These are phyloP conservation scores for Amphipyra berbera DNA, from an alignment of 2,888 invertebrate species.

Conservation along the genomic window DNA sequence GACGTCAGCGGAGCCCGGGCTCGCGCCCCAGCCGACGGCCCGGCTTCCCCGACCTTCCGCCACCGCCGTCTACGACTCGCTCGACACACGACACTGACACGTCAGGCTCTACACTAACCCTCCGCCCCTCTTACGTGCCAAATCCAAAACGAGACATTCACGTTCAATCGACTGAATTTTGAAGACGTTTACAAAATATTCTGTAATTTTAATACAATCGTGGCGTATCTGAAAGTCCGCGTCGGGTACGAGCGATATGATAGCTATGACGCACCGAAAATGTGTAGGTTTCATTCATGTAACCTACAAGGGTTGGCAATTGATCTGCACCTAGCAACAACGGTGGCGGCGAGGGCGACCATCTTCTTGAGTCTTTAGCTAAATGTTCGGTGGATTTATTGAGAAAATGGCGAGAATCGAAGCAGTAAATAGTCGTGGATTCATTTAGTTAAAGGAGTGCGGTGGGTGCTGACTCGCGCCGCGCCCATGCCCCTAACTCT, in stretches of 20 bases:
- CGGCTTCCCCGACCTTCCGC: conserved; percentile 88
- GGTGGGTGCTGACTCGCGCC: conserved; percentile 81
- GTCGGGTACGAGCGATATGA: conserved; percentile 63
- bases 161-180: conserved; percentile 59
- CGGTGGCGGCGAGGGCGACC: conserved; percentile 75
- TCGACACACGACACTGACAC: conserved; percentile 80
- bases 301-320: conserved; percentile 80
- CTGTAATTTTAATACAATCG: conserved; percentile 41
- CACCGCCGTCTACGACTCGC: conserved; percentile 82
- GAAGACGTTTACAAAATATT: conserved; percentile 57
- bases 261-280: conserved; percentile 73
- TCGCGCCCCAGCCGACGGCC: conserved; percentile 76
- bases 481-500: conserved; percentile 88
- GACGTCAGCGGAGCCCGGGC: conserved; percentile 88
- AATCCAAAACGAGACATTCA: conserved; percentile 71
- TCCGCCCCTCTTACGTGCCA: conserved; percentile 82
- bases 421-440: conserved; percentile 81
- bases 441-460: conserved; percentile 84
- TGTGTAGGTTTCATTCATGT: conserved; percentile 87
- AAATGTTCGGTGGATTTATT: conserved; percentile 78
- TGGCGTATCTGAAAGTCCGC: conserved; percentile 48
- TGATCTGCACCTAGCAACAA: conserved; percentile 85
- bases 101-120: conserved; percentile 79
- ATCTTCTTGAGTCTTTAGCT: conserved; percentile 71
- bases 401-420: conserved; percentile 77